Percentiles rank a stretch among this genome's conserved stretches.
phyloP scores from a whole-genome alignment of 1,140 invertebrate species.

The Caenorhabditis briggsae region DNA sequence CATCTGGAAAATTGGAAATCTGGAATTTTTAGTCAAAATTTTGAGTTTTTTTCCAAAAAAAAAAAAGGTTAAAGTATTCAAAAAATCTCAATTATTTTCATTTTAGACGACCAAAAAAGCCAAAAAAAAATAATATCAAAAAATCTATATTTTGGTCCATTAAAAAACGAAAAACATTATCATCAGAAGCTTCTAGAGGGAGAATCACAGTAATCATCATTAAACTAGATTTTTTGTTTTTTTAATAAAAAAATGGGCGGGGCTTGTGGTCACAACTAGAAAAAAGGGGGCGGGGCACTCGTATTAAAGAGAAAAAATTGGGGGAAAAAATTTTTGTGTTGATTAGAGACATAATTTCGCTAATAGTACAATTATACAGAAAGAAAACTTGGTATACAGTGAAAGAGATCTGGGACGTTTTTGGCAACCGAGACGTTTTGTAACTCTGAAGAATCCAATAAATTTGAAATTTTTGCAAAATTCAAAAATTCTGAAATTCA shows the following conservation, averaged over 20 bases:
- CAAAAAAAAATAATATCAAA: too few species aligned
- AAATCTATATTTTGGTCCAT: constrained; percentile 3
- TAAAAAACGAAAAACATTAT: neutral
- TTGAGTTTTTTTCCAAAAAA: too few species aligned
- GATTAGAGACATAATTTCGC: neutral
- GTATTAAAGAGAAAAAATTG: neutral
- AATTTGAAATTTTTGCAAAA: too few species aligned
- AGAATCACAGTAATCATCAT: neutral
- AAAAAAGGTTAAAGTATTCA: too few species aligned
- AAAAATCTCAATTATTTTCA: too few species aligned
- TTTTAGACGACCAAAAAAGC: too few species aligned
- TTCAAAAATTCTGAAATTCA: too few species aligned
- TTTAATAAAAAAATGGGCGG: neutral
- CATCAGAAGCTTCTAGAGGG: neutral
- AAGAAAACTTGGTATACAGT: neutral
- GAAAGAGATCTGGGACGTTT: too few species aligned
- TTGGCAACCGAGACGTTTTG: too few species aligned
- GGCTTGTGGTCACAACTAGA: too few species aligned
- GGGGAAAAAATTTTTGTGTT: neutral
- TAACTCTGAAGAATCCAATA: too few species aligned
- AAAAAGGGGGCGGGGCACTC: neutral
- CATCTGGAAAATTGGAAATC: neutral
- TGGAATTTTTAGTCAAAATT: neutral
- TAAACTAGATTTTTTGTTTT: neutral
- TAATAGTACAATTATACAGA: constrained; percentile 24